phyloP scores from a whole-genome alignment of 2,888 invertebrate species.

The Noctua pronuba region DNA sequence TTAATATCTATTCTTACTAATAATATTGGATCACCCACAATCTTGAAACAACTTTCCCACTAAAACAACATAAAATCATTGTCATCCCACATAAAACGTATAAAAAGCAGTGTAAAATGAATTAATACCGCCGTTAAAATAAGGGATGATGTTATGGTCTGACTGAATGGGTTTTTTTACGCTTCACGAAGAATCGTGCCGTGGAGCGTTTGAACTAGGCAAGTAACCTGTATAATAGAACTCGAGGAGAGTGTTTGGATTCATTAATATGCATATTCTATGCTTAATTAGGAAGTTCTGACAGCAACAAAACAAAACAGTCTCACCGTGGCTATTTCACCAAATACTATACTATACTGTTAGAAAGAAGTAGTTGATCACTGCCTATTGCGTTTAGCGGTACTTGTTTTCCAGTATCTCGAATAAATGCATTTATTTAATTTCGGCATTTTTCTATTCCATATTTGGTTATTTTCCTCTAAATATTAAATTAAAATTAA shows the following conservation, averaged over 20 bases:
- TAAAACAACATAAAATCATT: slow-evolving; percentile 68
- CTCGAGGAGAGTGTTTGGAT: not conserved
- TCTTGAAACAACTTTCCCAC: slow-evolving; percentile 38
- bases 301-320: too few species aligned
- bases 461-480: too few species aligned
- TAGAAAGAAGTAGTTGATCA: too few species aligned
- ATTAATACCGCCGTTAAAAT: slow-evolving; percentile 75
- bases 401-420: too few species aligned
- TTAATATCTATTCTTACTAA: not conserved
- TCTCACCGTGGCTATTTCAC: too few species aligned
- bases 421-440: too few species aligned
- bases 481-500: too few species aligned
- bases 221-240: slow-evolving; percentile 36
- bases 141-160: slow-evolving; percentile 71
- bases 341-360: too few species aligned
- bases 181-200: slow-evolving; percentile 55
- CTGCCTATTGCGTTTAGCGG: too few species aligned
- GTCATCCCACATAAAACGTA: slow-evolving; percentile 68
- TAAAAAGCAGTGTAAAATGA: slow-evolving; percentile 61
- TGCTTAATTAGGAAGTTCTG: too few species aligned
- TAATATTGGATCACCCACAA: slow-evolving; percentile 6
- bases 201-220: slow-evolving; percentile 44
- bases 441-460: too few species aligned
- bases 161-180: slow-evolving; percentile 71
- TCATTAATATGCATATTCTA: not conserved